Evolutionary conservation across 2,797 vertebrate species (phyloP).

Genomic region (Mycteria americana): DNA sequence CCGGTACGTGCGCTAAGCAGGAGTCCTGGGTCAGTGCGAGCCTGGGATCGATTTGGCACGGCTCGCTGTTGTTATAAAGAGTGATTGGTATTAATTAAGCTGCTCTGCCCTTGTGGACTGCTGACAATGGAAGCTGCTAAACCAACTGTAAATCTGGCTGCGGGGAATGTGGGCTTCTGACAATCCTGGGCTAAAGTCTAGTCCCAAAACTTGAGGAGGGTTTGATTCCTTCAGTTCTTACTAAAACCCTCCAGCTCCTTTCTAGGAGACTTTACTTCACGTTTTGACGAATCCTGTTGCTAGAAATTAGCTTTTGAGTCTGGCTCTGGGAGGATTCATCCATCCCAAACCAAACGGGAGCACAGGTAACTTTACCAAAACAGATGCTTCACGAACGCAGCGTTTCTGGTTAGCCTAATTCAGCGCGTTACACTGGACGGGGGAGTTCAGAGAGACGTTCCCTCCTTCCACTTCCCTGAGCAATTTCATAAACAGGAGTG

Average conservation of each 20-base stretch:
- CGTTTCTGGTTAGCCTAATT: neutral
- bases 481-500: neutral
- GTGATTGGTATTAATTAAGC: neutral
- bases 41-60: neutral
- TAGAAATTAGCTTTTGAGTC: neutral
- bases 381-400: rapidly evolving
- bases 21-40: neutral
- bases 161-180: neutral
- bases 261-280: neutral
- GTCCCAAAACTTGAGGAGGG: neutral
- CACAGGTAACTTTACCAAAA: neutral
- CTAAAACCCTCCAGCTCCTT: neutral
- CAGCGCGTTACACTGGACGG: rapidly evolving
- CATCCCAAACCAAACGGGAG: neutral
- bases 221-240: neutral
- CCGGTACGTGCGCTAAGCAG: neutral
- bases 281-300: neutral
- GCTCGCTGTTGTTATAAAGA: neutral
- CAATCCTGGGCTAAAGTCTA: neutral
- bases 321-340: neutral
- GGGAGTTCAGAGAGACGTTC: neutral
- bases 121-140: neutral
- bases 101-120: neutral
- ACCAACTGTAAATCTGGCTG: neutral
- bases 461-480: neutral